phyloP scores from a whole-genome alignment of 2,113 vertebrate species.

The Poeciliopsis retropinna region DNA sequence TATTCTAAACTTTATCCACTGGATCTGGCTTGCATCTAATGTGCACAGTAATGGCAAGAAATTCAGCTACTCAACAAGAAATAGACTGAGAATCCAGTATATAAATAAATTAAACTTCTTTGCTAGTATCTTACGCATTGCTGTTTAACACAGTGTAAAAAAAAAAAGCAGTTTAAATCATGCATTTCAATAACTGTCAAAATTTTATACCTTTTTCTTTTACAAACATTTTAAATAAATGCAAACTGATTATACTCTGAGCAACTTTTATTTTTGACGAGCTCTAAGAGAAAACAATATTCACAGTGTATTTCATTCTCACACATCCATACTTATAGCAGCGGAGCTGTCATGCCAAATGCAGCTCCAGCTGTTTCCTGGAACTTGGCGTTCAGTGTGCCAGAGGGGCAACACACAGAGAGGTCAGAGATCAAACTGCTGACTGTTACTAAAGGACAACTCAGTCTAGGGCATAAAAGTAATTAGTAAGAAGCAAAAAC shows the following conservation, averaged over 20 bases:
- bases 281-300: too few species aligned
- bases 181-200: background rate
- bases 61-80: conserved; percentile 16
- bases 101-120: background rate
- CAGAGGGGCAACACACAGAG: background rate
- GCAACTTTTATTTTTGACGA: too few species aligned
- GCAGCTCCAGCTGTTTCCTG: background rate
- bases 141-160: background rate
- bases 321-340: background rate
- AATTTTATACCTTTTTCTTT: too few species aligned
- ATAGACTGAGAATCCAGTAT: conserved; percentile 16
- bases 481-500: background rate
- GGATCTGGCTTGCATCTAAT: conserved; percentile 53
- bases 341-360: background rate
- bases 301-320: background rate
- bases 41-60: conserved; percentile 39
- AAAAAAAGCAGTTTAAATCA: background rate
- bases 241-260: background rate
- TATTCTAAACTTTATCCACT: conserved; percentile 47
- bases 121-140: background rate
- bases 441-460: too few species aligned
- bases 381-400: background rate
- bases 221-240: background rate
- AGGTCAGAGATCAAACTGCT: too few species aligned
- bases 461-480: background rate